Evolutionary conservation across 2,113 vertebrate species (phyloP).

Genomic region (Shinisaurus crocodilurus): DNA sequence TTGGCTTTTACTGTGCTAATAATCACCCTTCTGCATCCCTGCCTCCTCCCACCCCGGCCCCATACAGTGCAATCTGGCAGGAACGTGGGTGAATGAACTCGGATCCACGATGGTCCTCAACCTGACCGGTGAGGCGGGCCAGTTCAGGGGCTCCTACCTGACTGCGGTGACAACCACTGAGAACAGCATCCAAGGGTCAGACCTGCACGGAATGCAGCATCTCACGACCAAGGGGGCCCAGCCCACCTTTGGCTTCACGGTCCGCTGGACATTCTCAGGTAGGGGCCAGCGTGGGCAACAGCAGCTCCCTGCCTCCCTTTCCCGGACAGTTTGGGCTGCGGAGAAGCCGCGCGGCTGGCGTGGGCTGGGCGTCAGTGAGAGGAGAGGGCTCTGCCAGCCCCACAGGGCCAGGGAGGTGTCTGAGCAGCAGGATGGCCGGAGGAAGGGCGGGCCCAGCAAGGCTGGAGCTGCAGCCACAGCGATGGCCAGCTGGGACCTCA

Average conservation of each 20-base stretch:
- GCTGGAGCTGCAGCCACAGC: too few relatives aligned
- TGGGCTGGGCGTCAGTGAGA: too few relatives aligned
- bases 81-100: background rate
- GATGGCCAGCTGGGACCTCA: too few relatives aligned
- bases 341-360: too few relatives aligned
- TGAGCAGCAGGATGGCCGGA: too few relatives aligned
- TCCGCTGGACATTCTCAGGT: background rate
- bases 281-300: background rate
- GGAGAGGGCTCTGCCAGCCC: too few relatives aligned
- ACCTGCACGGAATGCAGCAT: background rate
- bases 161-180: background rate
- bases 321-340: too few relatives aligned
- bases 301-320: background rate
- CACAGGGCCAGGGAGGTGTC: too few relatives aligned
- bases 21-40: too few relatives aligned
- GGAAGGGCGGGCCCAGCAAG: too few relatives aligned
- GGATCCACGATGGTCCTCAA: background rate
- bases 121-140: fast-evolving
- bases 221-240: background rate
- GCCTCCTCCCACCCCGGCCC: background rate
- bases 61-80: background rate
- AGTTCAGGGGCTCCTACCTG: background rate
- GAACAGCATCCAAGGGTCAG: background rate
- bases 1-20: too few relatives aligned
- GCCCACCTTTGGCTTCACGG: constrained; percentile 1